Evolutionary conservation across 2,888 invertebrate genomes (phyloP).

Genomic region (Spisula solida): DNA sequence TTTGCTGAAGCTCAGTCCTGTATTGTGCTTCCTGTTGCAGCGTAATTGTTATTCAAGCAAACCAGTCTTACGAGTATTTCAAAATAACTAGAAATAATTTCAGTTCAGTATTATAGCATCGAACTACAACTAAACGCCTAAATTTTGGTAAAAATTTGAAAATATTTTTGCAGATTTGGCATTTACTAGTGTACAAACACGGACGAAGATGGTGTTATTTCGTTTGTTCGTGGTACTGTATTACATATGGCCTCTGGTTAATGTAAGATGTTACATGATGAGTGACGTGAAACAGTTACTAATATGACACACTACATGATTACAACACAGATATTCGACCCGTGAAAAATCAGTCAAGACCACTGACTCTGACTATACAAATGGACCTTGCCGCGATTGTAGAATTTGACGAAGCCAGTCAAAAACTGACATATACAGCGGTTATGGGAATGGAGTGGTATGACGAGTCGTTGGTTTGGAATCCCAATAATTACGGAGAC

Average conservation of each 20-base stretch:
- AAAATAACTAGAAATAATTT: no score
- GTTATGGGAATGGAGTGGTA: conserved; percentile 54
- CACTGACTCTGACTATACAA: conserved; percentile 26
- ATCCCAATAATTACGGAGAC: conserved; percentile 31
- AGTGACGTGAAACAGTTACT: conserved; percentile 15
- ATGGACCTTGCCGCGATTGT: conserved; percentile 55
- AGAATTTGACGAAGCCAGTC: conserved; percentile 62
- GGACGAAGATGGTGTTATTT: background rate
- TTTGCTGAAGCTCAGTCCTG: no score
- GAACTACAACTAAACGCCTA: no score
- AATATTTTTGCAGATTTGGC: background rate
- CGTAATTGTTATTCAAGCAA: no score
- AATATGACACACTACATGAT: background rate
- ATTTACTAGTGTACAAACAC: no score
- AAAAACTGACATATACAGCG: conserved; percentile 56
- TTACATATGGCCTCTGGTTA: background rate
- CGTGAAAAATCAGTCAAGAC: conserved; percentile 8
- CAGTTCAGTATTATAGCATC: no score
- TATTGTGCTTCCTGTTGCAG: no score
- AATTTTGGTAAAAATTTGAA: no score
- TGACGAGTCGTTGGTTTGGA: conserved; percentile 58
- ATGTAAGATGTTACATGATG: conserved; percentile 2
- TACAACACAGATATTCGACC: conserved; percentile 59
- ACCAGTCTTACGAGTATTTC: no score
- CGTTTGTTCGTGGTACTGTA: background rate